Evolutionary conservation across 1,140 invertebrate species (phyloP).

Genomic region (Heliothis virescens): DNA sequence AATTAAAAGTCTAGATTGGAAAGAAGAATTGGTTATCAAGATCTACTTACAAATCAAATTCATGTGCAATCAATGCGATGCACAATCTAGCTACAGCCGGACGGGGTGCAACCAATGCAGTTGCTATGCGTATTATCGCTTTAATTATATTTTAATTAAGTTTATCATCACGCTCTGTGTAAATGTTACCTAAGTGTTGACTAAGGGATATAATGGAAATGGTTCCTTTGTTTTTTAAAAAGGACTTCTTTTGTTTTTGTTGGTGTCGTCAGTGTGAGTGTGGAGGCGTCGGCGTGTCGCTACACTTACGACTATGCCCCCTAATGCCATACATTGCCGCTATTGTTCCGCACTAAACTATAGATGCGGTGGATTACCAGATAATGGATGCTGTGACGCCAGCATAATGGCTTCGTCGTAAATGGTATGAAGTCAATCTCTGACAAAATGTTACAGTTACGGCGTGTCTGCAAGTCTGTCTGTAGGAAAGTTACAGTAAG

Average conservation of each 20-base stretch:
- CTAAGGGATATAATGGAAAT: not conserved
- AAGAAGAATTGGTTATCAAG: no score
- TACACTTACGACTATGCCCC: constrained; percentile 15
- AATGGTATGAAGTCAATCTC: constrained; percentile 5
- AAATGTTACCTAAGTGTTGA: no score
- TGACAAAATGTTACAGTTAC: constrained; percentile 1
- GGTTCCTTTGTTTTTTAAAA: not conserved
- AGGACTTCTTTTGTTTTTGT: not conserved
- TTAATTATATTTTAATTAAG: no score
- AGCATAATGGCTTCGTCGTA: not conserved
- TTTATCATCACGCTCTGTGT: no score
- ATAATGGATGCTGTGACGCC: constrained; percentile 33
- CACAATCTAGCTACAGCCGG: no score
- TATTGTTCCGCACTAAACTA: constrained; percentile 20
- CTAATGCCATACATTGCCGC: constrained; percentile 39
- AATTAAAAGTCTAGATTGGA: no score
- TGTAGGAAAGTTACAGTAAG: no score
- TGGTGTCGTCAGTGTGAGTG: constrained; percentile 11
- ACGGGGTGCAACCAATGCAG: no score
- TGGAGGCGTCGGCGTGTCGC: constrained; percentile 32
- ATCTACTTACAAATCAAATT: no score
- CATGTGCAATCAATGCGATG: no score
- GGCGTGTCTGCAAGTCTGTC: not conserved
- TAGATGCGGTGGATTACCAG: not conserved
- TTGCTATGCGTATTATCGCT: no score